Evolutionary conservation across 2,797 vertebrate species (phyloP), one percentile per base, ranked within the genome.

Genomic region (Sebastes taczanowskii): DNA sequence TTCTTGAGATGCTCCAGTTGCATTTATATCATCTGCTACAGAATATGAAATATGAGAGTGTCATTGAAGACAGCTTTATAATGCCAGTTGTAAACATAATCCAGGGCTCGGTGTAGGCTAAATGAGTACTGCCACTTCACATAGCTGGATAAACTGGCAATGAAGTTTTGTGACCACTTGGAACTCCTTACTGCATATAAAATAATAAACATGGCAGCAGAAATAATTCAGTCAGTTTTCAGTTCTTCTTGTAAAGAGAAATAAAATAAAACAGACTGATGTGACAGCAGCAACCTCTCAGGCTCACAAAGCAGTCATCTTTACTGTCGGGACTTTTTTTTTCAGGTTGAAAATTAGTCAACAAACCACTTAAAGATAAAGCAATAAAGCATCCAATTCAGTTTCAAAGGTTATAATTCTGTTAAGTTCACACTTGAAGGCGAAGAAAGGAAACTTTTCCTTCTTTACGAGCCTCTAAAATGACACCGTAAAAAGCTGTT

Each of bases 391-490:
- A 18, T 71, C 80, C 65, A 62, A 3, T 68, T 29, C 25, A 56
- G 25, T 90, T 89, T 87, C 70, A 86, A 85, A 90, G 64, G 82
- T 71, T 84, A 68, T 80, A 81, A 84, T 88, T 87, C 83, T 75
- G 46, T 88, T 74, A 86, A 78, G 69, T 86, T 91, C 69, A 59
- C 91, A 84, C 83, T 73, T 84, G 42, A 74, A 84, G 81, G 88
- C 79, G 83, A 92, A 84, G 86, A 89, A 89, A 92, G 85, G 80
- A 84, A 89, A 86, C 84, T 66, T 90, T 84, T 83, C 49, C 68
- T 52, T 83, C 88, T 93, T 95, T 89, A 95, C 66, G 63, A 94
- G 91, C 82, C 87, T 77, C 78, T 92, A 88, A 89, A 91, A 87
- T 83, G 71, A 83, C 59, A 58, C 63, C 58, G 74, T 92, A 35